phyloP scores from a whole-genome alignment of 2,797 vertebrate species.

The Brotogeris chrysoptera region DNA sequence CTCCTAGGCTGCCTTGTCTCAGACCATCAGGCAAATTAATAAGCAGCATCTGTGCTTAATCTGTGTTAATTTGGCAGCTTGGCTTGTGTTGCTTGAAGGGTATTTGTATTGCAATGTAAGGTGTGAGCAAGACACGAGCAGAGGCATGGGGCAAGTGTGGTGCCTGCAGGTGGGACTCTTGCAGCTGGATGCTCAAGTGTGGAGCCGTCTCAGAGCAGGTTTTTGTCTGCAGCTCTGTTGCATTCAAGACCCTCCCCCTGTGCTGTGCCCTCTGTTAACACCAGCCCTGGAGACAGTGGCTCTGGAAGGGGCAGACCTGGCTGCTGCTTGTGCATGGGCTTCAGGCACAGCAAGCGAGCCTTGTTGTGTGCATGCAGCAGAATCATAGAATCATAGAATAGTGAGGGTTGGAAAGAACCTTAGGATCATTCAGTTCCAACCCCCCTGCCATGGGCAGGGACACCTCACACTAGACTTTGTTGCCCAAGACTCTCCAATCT shows the following conservation, averaged over 20 bases:
- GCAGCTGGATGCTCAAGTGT: fast-evolving
- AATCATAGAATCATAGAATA: not conserved
- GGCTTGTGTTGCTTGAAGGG: not conserved
- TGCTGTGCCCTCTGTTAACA: not conserved
- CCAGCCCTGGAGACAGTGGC: not conserved
- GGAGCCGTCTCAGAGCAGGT: not conserved
- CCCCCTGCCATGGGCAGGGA: not conserved
- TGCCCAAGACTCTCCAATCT: not conserved
- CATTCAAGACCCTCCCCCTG: not conserved
- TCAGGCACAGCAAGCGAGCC: not conserved
- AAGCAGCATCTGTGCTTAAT: not conserved
- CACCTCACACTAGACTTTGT: not conserved
- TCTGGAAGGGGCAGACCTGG: not conserved
- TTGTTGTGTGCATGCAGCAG: not conserved
- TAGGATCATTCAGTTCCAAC: not conserved
- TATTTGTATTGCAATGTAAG: too few species aligned
- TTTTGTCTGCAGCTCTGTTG: not conserved
- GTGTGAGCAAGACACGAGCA: not conserved
- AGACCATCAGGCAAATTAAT: not conserved
- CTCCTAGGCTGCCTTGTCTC: not conserved
- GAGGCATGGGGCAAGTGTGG: fast-evolving
- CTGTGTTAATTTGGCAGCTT: not conserved
- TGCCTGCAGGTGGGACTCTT: too few species aligned
- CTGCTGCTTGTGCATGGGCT: not conserved
- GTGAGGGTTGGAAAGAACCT: not conserved